Percentiles rank a stretch among this genome's conserved stretches.
These are phyloP conservation scores for Dasysyrphus tricinctus DNA, from an alignment of 2,888 invertebrate species.

Conservation along the genomic window DNA sequence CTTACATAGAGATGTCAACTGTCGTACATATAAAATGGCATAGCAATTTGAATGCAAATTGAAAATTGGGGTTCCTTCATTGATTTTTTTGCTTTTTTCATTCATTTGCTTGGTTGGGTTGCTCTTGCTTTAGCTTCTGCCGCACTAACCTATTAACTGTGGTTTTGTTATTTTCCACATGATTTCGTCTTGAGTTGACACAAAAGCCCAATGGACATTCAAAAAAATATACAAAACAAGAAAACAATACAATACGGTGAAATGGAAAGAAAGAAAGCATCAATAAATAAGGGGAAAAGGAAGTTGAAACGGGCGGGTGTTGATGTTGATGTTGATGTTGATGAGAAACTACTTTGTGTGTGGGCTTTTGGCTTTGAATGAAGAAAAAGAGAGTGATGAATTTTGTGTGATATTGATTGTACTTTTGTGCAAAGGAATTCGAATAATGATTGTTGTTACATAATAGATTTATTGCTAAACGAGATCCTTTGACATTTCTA, in stretches of 20 bases:
- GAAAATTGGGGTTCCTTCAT: slow-evolving; percentile 64
- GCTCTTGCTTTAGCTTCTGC: slow-evolving; percentile 34
- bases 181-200: slow-evolving; percentile 55
- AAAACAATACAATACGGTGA: slow-evolving; percentile 7
- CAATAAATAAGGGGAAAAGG: neutral
- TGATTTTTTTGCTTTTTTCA: slow-evolving; percentile 57
- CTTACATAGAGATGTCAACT: neutral
- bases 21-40: neutral
- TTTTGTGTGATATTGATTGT: slow-evolving; percentile 22
- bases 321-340: neutral
- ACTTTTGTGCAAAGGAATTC: slow-evolving; percentile 1
- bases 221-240: neutral
- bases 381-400: slow-evolving; percentile 2
- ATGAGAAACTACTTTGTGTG: slow-evolving; percentile 13
- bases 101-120: slow-evolving; percentile 27
- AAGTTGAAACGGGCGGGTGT: neutral
- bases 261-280: neutral
- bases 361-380: slow-evolving; percentile 22
- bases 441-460: slow-evolving; percentile 2
- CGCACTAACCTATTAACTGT: slow-evolving; percentile 71
- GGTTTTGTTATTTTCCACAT: slow-evolving; percentile 73
- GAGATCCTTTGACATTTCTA: slow-evolving; percentile 26
- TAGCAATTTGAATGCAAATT: slow-evolving; percentile 60
- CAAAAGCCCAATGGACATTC: slow-evolving; percentile 30
- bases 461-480: slow-evolving; percentile 23